A percentile compares a stretch with the other conserved stretches of the same genome.
phyloP scores from a whole-genome alignment of 2,888 invertebrate genomes.

The Trypoxylon attenuatum region DNA sequence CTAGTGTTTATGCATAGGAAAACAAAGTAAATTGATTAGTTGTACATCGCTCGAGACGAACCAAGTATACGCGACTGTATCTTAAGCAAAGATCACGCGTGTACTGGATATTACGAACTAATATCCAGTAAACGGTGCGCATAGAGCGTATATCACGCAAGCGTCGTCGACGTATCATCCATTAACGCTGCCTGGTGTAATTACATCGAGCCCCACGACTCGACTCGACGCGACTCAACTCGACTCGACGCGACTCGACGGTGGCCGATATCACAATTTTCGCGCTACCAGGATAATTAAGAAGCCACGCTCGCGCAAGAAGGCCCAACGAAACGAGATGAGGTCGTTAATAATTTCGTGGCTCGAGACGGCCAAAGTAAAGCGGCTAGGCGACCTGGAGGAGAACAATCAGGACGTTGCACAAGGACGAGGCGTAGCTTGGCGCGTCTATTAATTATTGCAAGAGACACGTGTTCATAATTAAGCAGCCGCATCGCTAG shows the following conservation, averaged over 20 bases:
- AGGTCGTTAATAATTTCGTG: slow-evolving; percentile 46
- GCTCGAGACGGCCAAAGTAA: slow-evolving; percentile 4
- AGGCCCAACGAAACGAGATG: slow-evolving; percentile 28
- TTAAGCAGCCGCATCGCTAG: slow-evolving; percentile 48
- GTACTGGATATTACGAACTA: too few relatives aligned
- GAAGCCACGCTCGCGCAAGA: slow-evolving; percentile 14
- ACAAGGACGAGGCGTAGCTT: slow-evolving; percentile 37
- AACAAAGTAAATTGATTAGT: too few relatives aligned
- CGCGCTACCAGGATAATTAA: slow-evolving; percentile 43
- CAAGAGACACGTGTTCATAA: slow-evolving; percentile 58
- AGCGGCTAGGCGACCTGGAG: slow-evolving; percentile 17
- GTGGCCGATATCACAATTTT: slow-evolving; percentile 4
- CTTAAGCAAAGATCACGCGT: too few relatives aligned
- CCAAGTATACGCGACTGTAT: too few relatives aligned
- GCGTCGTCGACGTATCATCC: slow-evolving; percentile 17
- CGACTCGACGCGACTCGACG: background rate
- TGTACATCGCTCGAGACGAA: too few relatives aligned
- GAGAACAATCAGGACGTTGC: slow-evolving; percentile 50
- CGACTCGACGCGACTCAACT: too few relatives aligned
- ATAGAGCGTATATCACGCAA: background rate
- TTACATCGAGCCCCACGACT: too few relatives aligned
- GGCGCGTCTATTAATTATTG: slow-evolving; percentile 63
- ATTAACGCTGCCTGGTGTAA: slow-evolving; percentile 8
- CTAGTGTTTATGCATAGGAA: too few relatives aligned
- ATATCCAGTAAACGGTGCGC: background rate